These are phyloP conservation scores for Biston betularia DNA, from an alignment of 2,888 invertebrate genomes.

Conservation along the genomic window DNA sequence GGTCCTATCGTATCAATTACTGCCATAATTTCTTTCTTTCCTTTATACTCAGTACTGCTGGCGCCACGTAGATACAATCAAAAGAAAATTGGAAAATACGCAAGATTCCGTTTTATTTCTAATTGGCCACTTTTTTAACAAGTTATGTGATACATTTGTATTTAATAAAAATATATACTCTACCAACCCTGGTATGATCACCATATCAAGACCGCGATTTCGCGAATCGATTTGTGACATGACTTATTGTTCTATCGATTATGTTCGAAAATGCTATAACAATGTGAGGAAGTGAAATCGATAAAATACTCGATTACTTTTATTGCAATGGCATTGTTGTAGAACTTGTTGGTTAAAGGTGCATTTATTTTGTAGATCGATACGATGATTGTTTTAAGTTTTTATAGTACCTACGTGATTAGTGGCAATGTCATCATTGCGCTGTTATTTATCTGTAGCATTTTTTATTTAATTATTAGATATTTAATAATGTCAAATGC, in stretches of 20 bases:
- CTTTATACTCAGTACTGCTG: too few relatives aligned
- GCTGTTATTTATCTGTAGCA: not conserved
- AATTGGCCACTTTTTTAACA: too few relatives aligned
- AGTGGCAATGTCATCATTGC: not conserved
- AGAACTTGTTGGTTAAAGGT: slow-evolving; percentile 2
- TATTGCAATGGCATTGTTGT: slow-evolving; percentile 16
- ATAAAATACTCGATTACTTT: slow-evolving; percentile 27
- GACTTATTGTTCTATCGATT: slow-evolving; percentile 36
- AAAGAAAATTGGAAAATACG: too few relatives aligned
- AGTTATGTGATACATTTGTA: too few relatives aligned
- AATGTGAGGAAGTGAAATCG: slow-evolving; percentile 37
- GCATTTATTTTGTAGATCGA: slow-evolving; percentile 4
- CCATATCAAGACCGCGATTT: not conserved
- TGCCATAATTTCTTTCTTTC: too few relatives aligned
- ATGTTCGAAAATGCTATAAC: slow-evolving; percentile 35
- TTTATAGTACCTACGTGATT: not conserved
- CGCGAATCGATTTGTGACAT: slow-evolving; percentile 23
- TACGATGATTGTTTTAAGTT: not conserved
- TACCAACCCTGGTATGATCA: not conserved
- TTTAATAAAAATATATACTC: too few relatives aligned
- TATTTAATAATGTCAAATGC: too few relatives aligned
- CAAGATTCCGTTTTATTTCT: too few relatives aligned
- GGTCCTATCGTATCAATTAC: too few relatives aligned
- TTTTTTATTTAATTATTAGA: not conserved
- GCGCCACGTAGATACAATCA: too few relatives aligned